A percentile compares a stretch with the other conserved stretches of the same genome.
These are phyloP conservation scores for Otis tarda DNA, from an alignment of 2,113 vertebrate species.

Conservation along the genomic window DNA sequence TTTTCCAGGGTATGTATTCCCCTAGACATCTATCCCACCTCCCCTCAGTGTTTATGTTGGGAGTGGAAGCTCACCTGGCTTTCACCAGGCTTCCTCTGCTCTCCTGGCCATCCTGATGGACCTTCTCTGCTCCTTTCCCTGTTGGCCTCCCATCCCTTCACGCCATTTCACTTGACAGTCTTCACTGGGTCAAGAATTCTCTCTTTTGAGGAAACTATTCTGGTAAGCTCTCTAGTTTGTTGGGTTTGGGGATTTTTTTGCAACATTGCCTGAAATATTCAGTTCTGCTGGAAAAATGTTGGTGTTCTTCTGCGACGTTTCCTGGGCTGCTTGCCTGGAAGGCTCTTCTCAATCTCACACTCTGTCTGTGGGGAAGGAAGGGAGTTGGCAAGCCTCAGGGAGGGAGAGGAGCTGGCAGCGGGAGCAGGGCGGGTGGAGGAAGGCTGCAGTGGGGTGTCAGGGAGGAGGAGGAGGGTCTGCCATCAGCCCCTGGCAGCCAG, in stretches of 20 bases:
- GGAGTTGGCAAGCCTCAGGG: not conserved
- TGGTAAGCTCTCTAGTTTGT: not conserved
- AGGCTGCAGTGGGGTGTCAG: not conserved
- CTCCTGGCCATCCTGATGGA: not conserved
- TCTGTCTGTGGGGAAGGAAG: not conserved
- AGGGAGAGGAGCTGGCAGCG: not conserved
- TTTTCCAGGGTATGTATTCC: not conserved
- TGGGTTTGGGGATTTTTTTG: not conserved
- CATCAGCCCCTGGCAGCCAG: not conserved
- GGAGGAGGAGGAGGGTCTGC: not conserved
- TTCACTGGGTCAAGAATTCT: not conserved
- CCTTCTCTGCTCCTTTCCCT: not conserved
- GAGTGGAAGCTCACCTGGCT: not conserved
- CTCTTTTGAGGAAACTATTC: not conserved
- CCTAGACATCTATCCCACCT: not conserved
- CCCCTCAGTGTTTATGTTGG: not conserved
- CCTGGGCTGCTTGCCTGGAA: slow-evolving; percentile 57
- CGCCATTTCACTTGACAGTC: not conserved
- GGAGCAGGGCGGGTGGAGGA: not conserved
- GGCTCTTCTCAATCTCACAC: slow-evolving; percentile 42
- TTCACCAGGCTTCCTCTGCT: not conserved
- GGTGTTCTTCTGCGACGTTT: slow-evolving; percentile 3
- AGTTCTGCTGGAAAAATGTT: not conserved
- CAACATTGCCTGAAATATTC: not conserved
- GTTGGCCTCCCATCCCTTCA: not conserved